These are phyloP conservation scores for Pomacea maculata DNA, from an alignment of 1,140 invertebrate species.

Conservation along the genomic window DNA sequence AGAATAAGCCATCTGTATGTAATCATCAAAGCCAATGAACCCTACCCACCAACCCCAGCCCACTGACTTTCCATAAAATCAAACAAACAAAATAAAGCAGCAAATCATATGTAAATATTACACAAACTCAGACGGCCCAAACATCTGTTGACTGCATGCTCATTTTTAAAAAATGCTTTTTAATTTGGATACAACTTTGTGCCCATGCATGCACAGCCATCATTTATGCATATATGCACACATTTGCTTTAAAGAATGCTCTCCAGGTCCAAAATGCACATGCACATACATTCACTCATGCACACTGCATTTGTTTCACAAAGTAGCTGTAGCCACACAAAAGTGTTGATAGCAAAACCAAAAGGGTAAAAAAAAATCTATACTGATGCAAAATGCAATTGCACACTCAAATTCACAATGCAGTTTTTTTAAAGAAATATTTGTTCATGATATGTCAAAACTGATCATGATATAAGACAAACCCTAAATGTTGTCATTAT, in stretches of 20 bases:
- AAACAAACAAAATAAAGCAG: neutral
- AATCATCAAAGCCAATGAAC: neutral
- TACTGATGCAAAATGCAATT: neutral
- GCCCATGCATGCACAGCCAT: neutral
- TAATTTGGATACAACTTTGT: no score
- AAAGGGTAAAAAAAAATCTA: neutral
- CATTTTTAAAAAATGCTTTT: no score
- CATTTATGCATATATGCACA: neutral
- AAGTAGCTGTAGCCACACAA: neutral
- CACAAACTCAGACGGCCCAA: no score
- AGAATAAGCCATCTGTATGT: no score
- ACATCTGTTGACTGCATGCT: no score
- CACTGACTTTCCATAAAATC: neutral
- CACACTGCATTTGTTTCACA: neutral
- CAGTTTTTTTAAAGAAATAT: neutral
- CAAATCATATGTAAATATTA: conserved; percentile 4
- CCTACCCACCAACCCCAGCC: no score
- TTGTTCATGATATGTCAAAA: conserved; percentile 4
- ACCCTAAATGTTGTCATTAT: neutral
- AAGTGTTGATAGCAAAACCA: neutral
- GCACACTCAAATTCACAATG: conserved; percentile 1
- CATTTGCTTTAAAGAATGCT: neutral
- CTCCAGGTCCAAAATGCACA: neutral
- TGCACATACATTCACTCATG: neutral
- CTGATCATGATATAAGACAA: neutral